Base-by-base conservation (phyloP, 2,113 vertebrate species). In the Neolamprologus falcicula region DNA sequence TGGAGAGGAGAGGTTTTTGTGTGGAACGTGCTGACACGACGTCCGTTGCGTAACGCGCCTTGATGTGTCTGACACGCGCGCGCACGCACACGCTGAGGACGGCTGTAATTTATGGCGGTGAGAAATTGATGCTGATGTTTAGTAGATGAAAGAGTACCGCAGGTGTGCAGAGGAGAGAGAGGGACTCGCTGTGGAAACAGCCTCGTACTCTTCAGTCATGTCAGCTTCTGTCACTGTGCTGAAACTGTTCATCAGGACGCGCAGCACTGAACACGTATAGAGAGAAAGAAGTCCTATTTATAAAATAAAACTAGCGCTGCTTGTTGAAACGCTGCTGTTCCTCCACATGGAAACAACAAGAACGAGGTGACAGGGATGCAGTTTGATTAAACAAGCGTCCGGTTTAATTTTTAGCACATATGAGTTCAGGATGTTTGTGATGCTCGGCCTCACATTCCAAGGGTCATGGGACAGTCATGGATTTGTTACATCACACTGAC, bases 41-140 rank as follows among this genome's bases (percentile, higher is more conserved):
- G 86, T 26, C 37, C 21, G 3, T 57, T 82, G 21, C 45, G 40
- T 93, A 87, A 90, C 28, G 63, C 1, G 10, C 10, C 68, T 68
- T 88, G 88, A 93, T 89, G 89, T 21, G 50, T 84, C 35, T 87
- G 93, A 88, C 89, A 37, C 82, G 0, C 19, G 0, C 53, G 0
- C 26, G 0, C 55, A 0, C 55, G 0, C 21, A 0, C 53, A 5
- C 5, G 2, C 61, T 0, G 59, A 3, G 76, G 68, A 0, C 13
- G 73, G 85, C 76, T 81, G 82, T 86, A 91, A 93, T 91, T 92
- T 88, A 91, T 88, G 87, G 40, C 5, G n/a, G 31, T 80, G 91
- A 81, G 33, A 85, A 82, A 91, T 66, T 84, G 89, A 91, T 90
- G 84, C 59, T 78, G 88, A 90, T 92, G 91, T 87, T 91, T 7